These are phyloP conservation scores for Drosophila basisetae DNA, from an alignment of 2,888 invertebrate genomes.

Conservation along the genomic window DNA sequence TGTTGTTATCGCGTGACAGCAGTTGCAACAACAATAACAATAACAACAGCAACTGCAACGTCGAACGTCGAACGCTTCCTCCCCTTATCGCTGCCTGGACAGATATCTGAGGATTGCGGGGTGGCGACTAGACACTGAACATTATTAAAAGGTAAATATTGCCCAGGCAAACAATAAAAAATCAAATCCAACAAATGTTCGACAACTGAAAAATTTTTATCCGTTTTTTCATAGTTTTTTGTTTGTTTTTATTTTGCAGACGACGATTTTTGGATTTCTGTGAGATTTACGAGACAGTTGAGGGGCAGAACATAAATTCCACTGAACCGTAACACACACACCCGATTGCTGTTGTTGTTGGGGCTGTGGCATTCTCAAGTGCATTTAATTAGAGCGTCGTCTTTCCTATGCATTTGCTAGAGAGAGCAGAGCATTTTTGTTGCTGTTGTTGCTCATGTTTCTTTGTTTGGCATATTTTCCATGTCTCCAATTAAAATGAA, in stretches of 20 bases:
- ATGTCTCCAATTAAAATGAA: constrained; percentile 82
- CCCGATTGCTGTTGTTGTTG: constrained; percentile 39
- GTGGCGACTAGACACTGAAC: constrained; percentile 64
- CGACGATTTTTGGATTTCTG: constrained; percentile 49
- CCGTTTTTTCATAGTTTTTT: constrained; percentile 58
- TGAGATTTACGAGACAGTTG: constrained; percentile 77
- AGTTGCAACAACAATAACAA: constrained; percentile 10
- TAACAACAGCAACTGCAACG: constrained; percentile 11
- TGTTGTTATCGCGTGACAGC: constrained; percentile 56
- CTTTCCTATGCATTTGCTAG: constrained; percentile 48
- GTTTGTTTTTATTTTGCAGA: constrained; percentile 33
- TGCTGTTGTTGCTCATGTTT: constrained; percentile 36
- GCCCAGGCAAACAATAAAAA: constrained; percentile 63
- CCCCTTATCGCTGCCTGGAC: constrained; percentile 13
- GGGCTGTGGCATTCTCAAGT: constrained; percentile 69
- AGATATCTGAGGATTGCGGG: constrained; percentile 36
- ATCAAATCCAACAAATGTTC: constrained; percentile 61
- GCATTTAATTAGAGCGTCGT: constrained; percentile 75
- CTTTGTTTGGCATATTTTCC: constrained; percentile 78
- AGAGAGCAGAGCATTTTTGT: constrained; percentile 27
- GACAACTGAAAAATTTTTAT: constrained; percentile 72
- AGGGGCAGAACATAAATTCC: constrained; percentile 73
- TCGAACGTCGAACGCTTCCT: constrained; percentile 2
- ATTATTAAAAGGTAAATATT: constrained; percentile 80
- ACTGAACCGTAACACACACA: constrained; percentile 54